Evolutionary conservation across 2,888 invertebrate genomes (phyloP).

Genomic region (Volucella bombylans): DNA sequence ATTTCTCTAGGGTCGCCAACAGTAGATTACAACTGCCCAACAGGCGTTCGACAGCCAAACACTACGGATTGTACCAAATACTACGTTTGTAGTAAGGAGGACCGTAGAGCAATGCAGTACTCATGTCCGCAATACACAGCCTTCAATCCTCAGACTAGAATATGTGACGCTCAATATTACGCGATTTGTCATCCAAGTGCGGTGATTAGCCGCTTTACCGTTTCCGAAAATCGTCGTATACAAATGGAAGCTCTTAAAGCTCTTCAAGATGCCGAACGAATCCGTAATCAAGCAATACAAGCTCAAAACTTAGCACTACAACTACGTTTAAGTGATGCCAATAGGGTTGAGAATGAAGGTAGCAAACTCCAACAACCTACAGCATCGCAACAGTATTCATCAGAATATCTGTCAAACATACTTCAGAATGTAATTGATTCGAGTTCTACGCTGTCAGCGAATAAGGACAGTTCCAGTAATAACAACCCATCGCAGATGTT

Average conservation of each 20-base stretch:
- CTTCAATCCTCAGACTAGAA: constrained; percentile 82
- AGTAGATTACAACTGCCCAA: constrained; percentile 79
- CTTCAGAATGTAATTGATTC: constrained; percentile 58
- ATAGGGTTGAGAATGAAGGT: constrained; percentile 32
- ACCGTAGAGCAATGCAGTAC: constrained; percentile 82
- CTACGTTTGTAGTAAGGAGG: constrained; percentile 83
- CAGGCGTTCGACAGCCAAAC: constrained; percentile 83
- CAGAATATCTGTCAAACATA: constrained; percentile 44
- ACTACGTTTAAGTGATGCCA: constrained; percentile 76
- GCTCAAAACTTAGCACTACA: constrained; percentile 79
- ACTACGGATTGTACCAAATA: constrained; percentile 83
- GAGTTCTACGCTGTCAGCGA: neutral
- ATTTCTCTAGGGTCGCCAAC: constrained; percentile 72
- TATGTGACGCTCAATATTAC: constrained; percentile 82
- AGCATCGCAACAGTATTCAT: constrained; percentile 39
- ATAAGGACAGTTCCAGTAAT: constrained; percentile 56
- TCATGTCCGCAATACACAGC: constrained; percentile 83
- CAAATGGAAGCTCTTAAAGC: constrained; percentile 80
- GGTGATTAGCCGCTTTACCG: constrained; percentile 76
- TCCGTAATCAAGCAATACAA: constrained; percentile 78
- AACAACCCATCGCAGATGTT: constrained; percentile 32
- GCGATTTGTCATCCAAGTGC: constrained; percentile 79
- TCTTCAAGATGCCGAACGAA: constrained; percentile 79
- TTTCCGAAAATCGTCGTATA: constrained; percentile 78
- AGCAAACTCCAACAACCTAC: constrained; percentile 42